Percentiles rank a stretch among this genome's conserved stretches.
Conservation (phyloP, 2,888 invertebrate genomes). For the Hylaea fasciaria region DNA sequence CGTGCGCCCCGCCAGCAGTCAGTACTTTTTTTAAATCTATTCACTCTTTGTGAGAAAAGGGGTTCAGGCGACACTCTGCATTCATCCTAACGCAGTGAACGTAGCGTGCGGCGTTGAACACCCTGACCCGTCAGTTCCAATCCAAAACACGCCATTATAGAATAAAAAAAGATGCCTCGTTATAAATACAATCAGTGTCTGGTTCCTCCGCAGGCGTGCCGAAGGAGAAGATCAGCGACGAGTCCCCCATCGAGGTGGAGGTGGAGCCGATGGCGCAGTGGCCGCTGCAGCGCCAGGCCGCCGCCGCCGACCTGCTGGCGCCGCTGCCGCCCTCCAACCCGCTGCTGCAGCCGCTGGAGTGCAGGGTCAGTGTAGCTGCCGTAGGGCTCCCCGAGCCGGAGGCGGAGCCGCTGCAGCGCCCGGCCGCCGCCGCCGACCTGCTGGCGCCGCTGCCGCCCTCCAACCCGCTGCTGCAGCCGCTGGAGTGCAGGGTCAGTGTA, state of each 20-base stretch:
- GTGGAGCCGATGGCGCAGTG: conserved; percentile 96
- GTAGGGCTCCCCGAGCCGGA: conserved; percentile 87
- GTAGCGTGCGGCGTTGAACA: too few relatives aligned
- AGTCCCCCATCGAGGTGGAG: conserved; percentile 93
- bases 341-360: conserved; percentile 71
- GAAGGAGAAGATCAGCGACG: conserved; percentile 93
- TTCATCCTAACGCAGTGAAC: too few relatives aligned
- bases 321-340: conserved; percentile 91
- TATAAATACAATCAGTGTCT: too few relatives aligned
- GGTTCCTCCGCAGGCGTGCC: conserved; percentile 75
- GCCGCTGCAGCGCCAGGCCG: conserved; percentile 89
- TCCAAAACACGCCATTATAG: too few relatives aligned
- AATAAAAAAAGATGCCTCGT: too few relatives aligned
- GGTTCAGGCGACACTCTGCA: too few relatives aligned
- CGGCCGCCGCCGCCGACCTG: conserved; percentile 87
- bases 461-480: conserved; percentile 85
- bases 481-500: conserved; percentile 54
- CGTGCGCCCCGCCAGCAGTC: conserved; percentile 85
- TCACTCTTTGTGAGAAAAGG: too few relatives aligned
- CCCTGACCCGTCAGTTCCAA: too few relatives aligned
- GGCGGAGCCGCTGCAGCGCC: conserved; percentile 91
- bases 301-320: conserved; percentile 88
- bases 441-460: conserved; percentile 90
- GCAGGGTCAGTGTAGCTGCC: conserved; percentile 49
- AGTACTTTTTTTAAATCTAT: conserved; percentile 36